phyloP scores from a whole-genome alignment of 2,888 invertebrate species.

The Gasteruption jaculator region DNA sequence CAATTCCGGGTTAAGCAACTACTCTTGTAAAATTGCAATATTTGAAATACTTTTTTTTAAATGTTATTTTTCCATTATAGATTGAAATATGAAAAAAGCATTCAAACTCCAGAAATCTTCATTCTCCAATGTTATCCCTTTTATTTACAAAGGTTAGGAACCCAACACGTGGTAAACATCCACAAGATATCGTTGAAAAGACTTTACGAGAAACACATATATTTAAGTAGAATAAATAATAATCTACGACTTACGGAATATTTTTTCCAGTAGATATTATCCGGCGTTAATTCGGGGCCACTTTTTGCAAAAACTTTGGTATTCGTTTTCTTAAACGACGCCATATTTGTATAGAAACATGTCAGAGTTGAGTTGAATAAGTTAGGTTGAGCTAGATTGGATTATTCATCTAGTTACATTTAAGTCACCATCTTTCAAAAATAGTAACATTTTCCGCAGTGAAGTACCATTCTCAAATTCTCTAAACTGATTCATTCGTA shows the following conservation, averaged over 20 bases:
- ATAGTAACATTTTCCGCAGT: too few species aligned
- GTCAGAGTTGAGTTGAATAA: too few species aligned
- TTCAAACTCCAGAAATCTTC: background rate
- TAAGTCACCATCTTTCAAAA: too few species aligned
- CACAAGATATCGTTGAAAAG: conserved; percentile 2
- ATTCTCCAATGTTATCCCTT: conserved; percentile 1
- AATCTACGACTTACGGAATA: conserved; percentile 63
- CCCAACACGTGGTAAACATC: conserved; percentile 21
- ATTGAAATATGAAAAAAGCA: background rate
- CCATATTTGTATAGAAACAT: conserved; percentile 49
- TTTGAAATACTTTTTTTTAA: too few species aligned
- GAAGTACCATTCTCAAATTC: too few species aligned
- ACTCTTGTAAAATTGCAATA: too few species aligned
- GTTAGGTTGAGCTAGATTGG: too few species aligned
- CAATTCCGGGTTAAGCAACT: too few species aligned
- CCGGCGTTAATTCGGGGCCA: conserved; percentile 67
- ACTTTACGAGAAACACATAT: background rate
- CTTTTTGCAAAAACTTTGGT: conserved; percentile 65
- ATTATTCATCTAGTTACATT: too few species aligned
- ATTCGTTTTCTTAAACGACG: conserved; percentile 68
- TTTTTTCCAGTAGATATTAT: conserved; percentile 84
- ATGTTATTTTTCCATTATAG: background rate
- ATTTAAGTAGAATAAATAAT: background rate
- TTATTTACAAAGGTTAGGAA: conserved; percentile 27
- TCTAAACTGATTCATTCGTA: too few species aligned